These are phyloP conservation scores for Metellina segmentata DNA, from an alignment of 2,888 invertebrate species.

Conservation along the genomic window DNA sequence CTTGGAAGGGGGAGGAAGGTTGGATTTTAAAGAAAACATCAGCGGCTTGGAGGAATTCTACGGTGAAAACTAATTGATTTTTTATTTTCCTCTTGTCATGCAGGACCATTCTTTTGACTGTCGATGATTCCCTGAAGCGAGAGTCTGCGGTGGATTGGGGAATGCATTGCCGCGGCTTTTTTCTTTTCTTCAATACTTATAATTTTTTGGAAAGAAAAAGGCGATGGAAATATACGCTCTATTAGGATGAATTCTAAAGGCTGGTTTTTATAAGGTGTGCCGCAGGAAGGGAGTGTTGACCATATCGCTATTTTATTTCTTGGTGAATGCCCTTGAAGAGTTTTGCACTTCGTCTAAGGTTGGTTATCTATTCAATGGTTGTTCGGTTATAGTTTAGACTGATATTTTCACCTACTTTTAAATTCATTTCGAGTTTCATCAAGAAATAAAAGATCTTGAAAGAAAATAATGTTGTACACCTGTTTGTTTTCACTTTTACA, in stretches of 20 bases:
- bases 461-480: too few relatives aligned
- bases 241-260: not conserved
- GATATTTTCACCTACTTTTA: too few relatives aligned
- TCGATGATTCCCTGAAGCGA: conserved; percentile 26
- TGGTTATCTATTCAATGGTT: too few relatives aligned
- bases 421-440: too few relatives aligned
- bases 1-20: not conserved
- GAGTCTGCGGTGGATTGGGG: conserved; percentile 10
- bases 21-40: conserved; percentile 25
- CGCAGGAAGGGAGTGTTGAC: too few relatives aligned
- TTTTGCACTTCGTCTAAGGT: too few relatives aligned
- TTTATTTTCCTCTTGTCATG: conserved; percentile 14
- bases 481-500: too few relatives aligned
- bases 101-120: conserved; percentile 40
- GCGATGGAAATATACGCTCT: conserved; percentile 3
- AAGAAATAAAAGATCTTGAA: too few relatives aligned
- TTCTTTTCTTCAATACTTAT: not conserved
- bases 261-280: not conserved
- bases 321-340: too few relatives aligned
- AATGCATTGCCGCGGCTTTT: conserved; percentile 10
- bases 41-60: not conserved
- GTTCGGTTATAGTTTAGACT: too few relatives aligned
- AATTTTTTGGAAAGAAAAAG: not conserved
- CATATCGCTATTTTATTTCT: too few relatives aligned
- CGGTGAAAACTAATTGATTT: conserved; percentile 43